Evolutionary conservation across 1,140 invertebrate genomes (phyloP).

Genomic region (Halesus radiatus): DNA sequence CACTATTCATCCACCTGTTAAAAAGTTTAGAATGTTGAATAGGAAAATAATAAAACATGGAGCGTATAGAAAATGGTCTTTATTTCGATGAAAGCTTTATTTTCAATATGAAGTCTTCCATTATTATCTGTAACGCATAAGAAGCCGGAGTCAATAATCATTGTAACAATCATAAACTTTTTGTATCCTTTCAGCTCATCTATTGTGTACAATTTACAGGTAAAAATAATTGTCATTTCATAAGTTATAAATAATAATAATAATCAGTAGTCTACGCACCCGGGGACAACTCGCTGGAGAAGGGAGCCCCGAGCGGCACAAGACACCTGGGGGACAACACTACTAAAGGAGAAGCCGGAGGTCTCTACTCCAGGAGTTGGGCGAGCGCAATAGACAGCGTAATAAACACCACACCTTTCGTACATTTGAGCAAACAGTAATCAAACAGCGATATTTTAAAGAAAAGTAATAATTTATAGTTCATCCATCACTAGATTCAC

Average conservation of each 20-base stretch:
- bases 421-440: conserved; percentile 14
- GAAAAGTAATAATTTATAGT: not conserved
- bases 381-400: too few relatives aligned
- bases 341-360: too few relatives aligned
- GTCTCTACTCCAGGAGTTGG: too few relatives aligned
- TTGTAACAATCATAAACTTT: conserved; percentile 39
- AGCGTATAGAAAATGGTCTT: conserved; percentile 27
- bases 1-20: too few relatives aligned
- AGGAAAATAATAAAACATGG: not conserved
- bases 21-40: not conserved
- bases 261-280: not conserved
- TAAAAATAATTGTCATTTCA: conserved; percentile 14
- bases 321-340: not conserved
- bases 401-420: not conserved
- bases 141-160: conserved; percentile 12
- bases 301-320: not conserved
- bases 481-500: not conserved
- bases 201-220: conserved; percentile 32
- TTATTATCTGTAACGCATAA: not conserved
- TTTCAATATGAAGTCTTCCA: not conserved
- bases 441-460: conserved; percentile 2
- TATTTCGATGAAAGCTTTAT: conserved; percentile 35
- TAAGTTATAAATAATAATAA: conserved; percentile 23
- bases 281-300: not conserved
- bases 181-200: conserved; percentile 34